Evolutionary conservation across 37 sponge, comb jelly and placozoan species (phyloP).

Genomic region (Spongia lamella): DNA sequence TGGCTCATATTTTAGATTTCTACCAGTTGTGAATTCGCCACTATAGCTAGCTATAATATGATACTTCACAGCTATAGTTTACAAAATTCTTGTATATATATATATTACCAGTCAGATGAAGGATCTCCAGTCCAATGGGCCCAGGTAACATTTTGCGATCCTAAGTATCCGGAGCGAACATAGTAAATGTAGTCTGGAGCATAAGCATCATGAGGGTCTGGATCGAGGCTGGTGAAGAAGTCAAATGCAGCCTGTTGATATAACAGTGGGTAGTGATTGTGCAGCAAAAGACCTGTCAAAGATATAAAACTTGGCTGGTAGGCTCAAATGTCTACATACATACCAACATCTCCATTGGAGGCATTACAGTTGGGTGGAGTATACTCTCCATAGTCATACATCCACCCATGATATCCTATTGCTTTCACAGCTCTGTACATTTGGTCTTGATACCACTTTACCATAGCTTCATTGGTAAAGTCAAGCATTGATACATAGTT

Average conservation of each 20-base stretch:
- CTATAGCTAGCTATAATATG: too few species aligned
- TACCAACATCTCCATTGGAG: conserved; percentile 48
- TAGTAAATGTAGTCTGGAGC: conserved; percentile 63
- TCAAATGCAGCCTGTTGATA: conserved; percentile 68
- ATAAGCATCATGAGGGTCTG: conserved; percentile 35
- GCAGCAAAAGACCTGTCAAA: conserved; percentile 48
- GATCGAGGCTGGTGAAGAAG: conserved; percentile 25
- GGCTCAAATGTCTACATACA: neutral
- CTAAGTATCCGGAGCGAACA: conserved; percentile 59
- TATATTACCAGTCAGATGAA: conserved; percentile 51
- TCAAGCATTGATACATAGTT: conserved; percentile 51
- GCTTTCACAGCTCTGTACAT: conserved; percentile 40
- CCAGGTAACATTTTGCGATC: conserved; percentile 58
- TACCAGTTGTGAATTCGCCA: too few species aligned
- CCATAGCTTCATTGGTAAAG: conserved; percentile 47
- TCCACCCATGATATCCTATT: conserved; percentile 57
- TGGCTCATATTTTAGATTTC: too few species aligned
- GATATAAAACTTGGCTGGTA: neutral
- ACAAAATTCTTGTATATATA: neutral
- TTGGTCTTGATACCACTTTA: conserved; percentile 59
- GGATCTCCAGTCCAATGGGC: conserved; percentile 73
- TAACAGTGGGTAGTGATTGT: conserved; percentile 46
- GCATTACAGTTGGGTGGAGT: conserved; percentile 37
- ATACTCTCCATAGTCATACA: conserved; percentile 75
- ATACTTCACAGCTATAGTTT: too few species aligned